Percentiles rank a stretch among this genome's conserved stretches.
These are phyloP conservation scores for Anolis carolinensis DNA, from an alignment of 2,113 vertebrate genomes.

Conservation along the genomic window DNA sequence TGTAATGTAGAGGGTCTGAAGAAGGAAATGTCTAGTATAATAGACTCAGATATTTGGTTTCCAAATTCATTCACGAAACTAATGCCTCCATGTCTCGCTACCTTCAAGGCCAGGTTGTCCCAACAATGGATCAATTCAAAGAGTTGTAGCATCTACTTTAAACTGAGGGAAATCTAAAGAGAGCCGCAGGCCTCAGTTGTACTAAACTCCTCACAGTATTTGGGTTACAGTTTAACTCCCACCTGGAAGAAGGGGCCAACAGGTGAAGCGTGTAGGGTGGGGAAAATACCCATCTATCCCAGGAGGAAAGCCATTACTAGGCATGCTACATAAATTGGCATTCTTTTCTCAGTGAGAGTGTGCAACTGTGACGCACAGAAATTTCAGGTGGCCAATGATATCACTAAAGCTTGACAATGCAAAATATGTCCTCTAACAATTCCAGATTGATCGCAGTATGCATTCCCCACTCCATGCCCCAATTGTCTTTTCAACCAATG, in stretches of 20 bases:
- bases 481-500: background rate
- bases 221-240: constrained; percentile 70
- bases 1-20: background rate
- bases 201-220: constrained; percentile 48
- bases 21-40: background rate
- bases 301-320: constrained; percentile 36
- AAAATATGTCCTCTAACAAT: background rate
- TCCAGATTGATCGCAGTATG: background rate
- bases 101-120: background rate
- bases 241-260: constrained; percentile 61
- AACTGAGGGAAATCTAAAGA: constrained; percentile 55
- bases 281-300: constrained; percentile 43
- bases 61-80: background rate
- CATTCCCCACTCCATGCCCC: background rate
- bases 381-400: constrained; percentile 14
- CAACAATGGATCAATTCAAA: constrained; percentile 40
- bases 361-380: constrained; percentile 39
- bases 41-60: background rate
- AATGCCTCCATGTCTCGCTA: constrained; percentile 21
- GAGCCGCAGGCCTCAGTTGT: constrained; percentile 47
- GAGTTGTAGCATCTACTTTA: constrained; percentile 60
- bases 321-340: constrained; percentile 41
- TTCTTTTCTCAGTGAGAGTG: constrained; percentile 30
- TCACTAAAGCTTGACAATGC: constrained; percentile 27
- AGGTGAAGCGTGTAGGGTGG: constrained; percentile 56